phyloP scores from a whole-genome alignment of 2,888 invertebrate genomes.

The Apodemia duryi region DNA sequence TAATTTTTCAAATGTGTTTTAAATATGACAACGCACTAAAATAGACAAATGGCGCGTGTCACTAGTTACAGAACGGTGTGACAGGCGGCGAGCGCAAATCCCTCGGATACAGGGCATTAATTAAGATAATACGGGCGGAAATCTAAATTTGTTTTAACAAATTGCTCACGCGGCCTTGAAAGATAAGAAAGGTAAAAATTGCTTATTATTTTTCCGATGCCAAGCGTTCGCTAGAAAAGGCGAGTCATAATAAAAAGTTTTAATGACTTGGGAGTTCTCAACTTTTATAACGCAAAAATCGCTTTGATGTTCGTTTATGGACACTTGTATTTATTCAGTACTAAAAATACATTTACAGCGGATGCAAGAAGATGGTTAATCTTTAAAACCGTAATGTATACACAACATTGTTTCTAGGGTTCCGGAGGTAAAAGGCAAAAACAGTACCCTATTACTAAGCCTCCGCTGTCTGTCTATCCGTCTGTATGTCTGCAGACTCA shows the following conservation, averaged over 20 bases:
- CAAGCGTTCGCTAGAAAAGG: conserved; percentile 10
- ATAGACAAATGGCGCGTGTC: background rate
- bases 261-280: conserved; percentile 9
- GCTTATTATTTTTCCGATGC: conserved; percentile 31
- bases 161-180: conserved; percentile 40
- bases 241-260: conserved; percentile 12
- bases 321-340: conserved; percentile 9
- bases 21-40: conserved; percentile 15
- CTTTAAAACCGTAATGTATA: background rate
- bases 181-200: conserved; percentile 33
- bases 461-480: no score
- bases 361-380: background rate
- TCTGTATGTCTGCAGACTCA: no score
- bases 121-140: conserved; percentile 44
- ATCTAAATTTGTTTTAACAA: conserved; percentile 50
- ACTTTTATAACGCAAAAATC: conserved; percentile 9
- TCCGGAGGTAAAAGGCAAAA: no score
- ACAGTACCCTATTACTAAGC: no score
- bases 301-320: conserved; percentile 9
- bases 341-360: conserved; percentile 9
- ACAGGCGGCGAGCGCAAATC: conserved; percentile 27
- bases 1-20: conserved; percentile 25
- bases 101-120: conserved; percentile 39
- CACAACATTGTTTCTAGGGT: background rate
- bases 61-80: conserved; percentile 26